Evolutionary conservation across 2,113 vertebrate genomes (phyloP), one percentile per base, ranked within the genome.

Genomic region (Machaerirhynchus nigripectus): DNA sequence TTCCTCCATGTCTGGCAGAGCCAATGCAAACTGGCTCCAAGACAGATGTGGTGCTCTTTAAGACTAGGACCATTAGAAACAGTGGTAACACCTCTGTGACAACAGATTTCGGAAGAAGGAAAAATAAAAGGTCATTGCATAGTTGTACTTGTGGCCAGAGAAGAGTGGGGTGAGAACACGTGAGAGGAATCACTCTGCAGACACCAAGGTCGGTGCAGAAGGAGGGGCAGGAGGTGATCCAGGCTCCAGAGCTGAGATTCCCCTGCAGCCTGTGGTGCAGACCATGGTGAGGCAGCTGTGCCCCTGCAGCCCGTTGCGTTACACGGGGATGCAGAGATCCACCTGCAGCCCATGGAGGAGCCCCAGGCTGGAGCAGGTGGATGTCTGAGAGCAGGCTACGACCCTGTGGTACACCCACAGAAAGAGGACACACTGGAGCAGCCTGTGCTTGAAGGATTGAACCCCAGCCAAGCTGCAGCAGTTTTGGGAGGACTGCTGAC

Each of bases 331-430:
- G 27, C 37, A 37, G 16, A 53, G 16, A 53, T 31, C 15, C 33
- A 26, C 56, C 31, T 11, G 13, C 39, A 71, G 31, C 16, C 1
- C 0, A 0, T 52, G 31, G 13, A 35, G 20, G 26, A 80, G 39
- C 1, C 9, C 20, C 21, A 55, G 4, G 10, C 40, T 9, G 16
- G 40, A 53, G 27, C 8, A 84, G 17, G 14, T 21, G 37, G 26
- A 35, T 35, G 10, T 16, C 47, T 73, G 20, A 37, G 27, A 53
- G 26, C 5, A 21, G 9, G 2, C 27, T 53, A 2, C 44, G 11
- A 46, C 21, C 13, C 14, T 9, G 22, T n/a, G 15, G 9, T 13
- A 57, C 4, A 18, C 5, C 13, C 0, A 2, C 16, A 7, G n/a
- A n/a, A 15, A 22, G n/a, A 64, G 11, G 11, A 7, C 13, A 26